A percentile compares a stretch with the other conserved stretches of the same genome.
Evolutionary conservation across 1,140 invertebrate species (phyloP).

Genomic region (Planococcus citri): DNA sequence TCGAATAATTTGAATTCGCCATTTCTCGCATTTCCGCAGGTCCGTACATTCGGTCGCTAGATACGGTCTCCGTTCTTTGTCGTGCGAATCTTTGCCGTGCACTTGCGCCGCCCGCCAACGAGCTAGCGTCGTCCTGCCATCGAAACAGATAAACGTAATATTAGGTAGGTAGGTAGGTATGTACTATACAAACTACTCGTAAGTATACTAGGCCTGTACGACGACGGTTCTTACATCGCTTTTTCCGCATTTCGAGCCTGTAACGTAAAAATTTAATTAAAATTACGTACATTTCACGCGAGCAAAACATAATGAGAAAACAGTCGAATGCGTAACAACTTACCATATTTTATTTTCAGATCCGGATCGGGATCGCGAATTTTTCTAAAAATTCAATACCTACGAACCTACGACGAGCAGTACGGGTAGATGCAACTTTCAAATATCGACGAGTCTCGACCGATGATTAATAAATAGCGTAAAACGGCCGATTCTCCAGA

Average conservation of each 20-base stretch:
- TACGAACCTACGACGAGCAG: too few species aligned
- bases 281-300: neutral
- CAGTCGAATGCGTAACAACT: too few species aligned
- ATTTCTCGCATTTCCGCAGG: conserved; percentile 83
- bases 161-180: conserved; percentile 18
- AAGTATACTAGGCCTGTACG: neutral
- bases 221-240: conserved; percentile 55
- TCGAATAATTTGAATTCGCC: conserved; percentile 87
- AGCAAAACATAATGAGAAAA: too few species aligned
- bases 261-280: conserved; percentile 29
- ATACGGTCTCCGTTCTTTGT: conserved; percentile 75
- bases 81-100: conserved; percentile 38
- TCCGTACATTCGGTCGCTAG: conserved; percentile 87
- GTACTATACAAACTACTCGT: neutral
- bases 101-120: conserved; percentile 88
- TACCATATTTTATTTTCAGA: too few species aligned
- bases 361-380: too few species aligned
- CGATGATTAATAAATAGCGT: too few species aligned
- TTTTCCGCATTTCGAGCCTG: conserved; percentile 72
- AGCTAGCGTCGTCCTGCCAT: conserved; percentile 79
- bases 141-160: conserved; percentile 27
- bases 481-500: too few species aligned
- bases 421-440: too few species aligned
- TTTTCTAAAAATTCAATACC: too few species aligned
- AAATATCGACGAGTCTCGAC: too few species aligned